Conservation (phyloP, 2,113 vertebrate species). For the Thunnus thynnus region DNA sequence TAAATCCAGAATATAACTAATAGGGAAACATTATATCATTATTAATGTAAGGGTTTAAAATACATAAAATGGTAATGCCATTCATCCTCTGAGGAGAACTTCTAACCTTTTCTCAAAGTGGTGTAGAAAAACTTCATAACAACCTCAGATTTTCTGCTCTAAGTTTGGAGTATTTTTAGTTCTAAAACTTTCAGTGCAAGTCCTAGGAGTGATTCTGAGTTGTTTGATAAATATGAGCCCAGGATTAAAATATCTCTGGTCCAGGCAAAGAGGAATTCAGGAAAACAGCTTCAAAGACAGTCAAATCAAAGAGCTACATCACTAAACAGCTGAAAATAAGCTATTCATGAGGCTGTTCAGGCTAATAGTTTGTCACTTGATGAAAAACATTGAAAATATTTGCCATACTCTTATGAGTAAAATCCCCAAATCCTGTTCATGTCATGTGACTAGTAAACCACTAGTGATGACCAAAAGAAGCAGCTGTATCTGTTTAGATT, state of each 20-base stretch:
- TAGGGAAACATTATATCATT: too few relatives aligned
- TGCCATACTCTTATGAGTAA: background rate
- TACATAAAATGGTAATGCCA: background rate
- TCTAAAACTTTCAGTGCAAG: constrained; percentile 20
- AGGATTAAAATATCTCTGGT: constrained; percentile 61
- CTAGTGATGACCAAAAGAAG: background rate
- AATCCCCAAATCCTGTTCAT: constrained; percentile 1
- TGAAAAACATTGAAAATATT: constrained; percentile 30
- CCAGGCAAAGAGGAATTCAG: constrained; percentile 36
- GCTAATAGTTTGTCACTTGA: constrained; percentile 12
- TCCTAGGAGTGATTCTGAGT: constrained; percentile 35
- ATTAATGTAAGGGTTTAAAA: too few relatives aligned
- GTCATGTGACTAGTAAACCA: background rate
- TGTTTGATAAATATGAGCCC: constrained; percentile 55
- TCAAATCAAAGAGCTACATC: constrained; percentile 48
- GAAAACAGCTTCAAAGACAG: constrained; percentile 65
- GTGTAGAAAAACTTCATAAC: constrained; percentile 20
- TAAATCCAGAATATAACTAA: too few relatives aligned
- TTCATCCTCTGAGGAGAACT: constrained; percentile 6
- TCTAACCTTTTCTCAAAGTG: constrained; percentile 36
- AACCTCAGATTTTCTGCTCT: constrained; percentile 7
- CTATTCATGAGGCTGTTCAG: constrained; percentile 22
- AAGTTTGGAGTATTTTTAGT: constrained; percentile 49
- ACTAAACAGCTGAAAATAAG: constrained; percentile 42
- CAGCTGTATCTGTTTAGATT: constrained; percentile 35